Percentiles rank a stretch among this genome's conserved stretches.
These are phyloP conservation scores for Sebastiscus albofasciatus DNA, from an alignment of 2,797 vertebrate genomes.

Conservation along the genomic window DNA sequence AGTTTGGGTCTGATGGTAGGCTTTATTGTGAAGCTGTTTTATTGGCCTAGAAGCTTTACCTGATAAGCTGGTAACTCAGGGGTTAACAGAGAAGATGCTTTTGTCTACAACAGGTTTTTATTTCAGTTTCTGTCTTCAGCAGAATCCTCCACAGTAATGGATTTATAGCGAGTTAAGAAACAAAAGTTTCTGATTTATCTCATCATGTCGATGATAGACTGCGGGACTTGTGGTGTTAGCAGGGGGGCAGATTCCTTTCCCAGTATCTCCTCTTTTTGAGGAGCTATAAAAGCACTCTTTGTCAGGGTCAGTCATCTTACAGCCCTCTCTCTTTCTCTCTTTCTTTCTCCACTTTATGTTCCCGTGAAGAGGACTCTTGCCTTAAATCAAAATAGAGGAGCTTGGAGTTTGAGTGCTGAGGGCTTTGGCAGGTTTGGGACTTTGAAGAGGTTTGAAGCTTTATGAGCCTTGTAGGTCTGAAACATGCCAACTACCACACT, in stretches of 20 bases:
- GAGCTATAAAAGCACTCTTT: conserved; percentile 70
- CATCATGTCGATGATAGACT: conserved; percentile 12
- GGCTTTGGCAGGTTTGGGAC: conserved; percentile 34
- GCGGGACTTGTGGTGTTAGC: conserved; percentile 20
- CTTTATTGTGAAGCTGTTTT: background rate
- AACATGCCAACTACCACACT: conserved; percentile 28
- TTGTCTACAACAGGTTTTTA: background rate
- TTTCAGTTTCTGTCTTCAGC: background rate
- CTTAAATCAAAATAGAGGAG: conserved; percentile 61
- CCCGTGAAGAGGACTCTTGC: conserved; percentile 64
- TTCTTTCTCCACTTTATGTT: conserved; percentile 54
- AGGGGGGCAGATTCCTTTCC: conserved; percentile 30
- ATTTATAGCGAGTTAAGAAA: conserved; percentile 7
- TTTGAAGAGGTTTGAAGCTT: conserved; percentile 37
- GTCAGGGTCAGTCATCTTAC: conserved; percentile 70
- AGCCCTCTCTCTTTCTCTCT: conserved; percentile 13
- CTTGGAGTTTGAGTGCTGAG: conserved; percentile 51
- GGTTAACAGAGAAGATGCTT: background rate
- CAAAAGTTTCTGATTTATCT: conserved; percentile 28
- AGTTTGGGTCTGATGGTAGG: background rate
- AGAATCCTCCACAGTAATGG: background rate
- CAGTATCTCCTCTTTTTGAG: conserved; percentile 50
- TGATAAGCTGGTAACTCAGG: background rate
- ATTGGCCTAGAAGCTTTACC: background rate
- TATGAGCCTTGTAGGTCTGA: conserved; percentile 12